Percentiles rank a stretch among this genome's conserved stretches.
phyloP scores from a whole-genome alignment of 2,797 vertebrate genomes.

The Emydoidea blandingii region DNA sequence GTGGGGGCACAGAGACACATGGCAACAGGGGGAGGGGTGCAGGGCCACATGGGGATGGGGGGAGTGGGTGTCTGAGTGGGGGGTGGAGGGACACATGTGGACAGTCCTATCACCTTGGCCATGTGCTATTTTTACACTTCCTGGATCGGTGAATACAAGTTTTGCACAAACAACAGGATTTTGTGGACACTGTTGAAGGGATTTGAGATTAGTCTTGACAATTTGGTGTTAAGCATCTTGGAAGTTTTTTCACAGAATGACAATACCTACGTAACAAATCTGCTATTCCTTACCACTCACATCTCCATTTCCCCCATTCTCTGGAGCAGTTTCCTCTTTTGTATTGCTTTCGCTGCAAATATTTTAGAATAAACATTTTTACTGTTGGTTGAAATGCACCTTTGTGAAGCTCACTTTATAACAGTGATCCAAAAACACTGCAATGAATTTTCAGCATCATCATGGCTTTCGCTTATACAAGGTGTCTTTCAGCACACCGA shows the following conservation, averaged over 20 bases:
- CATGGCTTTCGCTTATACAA: constrained; percentile 7
- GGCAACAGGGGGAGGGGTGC: too few relatives aligned
- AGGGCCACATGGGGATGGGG: too few relatives aligned
- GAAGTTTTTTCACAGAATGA: constrained; percentile 21
- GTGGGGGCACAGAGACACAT: too few relatives aligned
- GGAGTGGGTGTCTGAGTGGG: too few relatives aligned
- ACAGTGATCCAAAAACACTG: constrained; percentile 28
- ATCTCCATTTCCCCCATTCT: neutral
- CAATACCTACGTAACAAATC: constrained; percentile 4
- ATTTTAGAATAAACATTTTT: neutral
- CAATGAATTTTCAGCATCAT: constrained; percentile 1
- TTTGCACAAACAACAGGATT: neutral
- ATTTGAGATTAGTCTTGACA: constrained; percentile 4
- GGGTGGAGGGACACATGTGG: too few relatives aligned
- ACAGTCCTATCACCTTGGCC: neutral
- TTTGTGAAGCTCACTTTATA: constrained; percentile 44
- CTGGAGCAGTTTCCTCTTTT: neutral
- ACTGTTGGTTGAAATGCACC: neutral
- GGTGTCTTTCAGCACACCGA: constrained; percentile 39
- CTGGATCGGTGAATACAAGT: neutral
- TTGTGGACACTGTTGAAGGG: neutral
- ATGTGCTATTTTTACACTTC: neutral
- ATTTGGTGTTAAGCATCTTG: neutral
- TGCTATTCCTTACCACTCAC: constrained; percentile 14
- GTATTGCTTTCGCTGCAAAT: neutral